Evolutionary conservation across 2,888 invertebrate genomes (phyloP), one percentile per base, ranked within the genome.

Genomic region (Pedicia rivosa): DNA sequence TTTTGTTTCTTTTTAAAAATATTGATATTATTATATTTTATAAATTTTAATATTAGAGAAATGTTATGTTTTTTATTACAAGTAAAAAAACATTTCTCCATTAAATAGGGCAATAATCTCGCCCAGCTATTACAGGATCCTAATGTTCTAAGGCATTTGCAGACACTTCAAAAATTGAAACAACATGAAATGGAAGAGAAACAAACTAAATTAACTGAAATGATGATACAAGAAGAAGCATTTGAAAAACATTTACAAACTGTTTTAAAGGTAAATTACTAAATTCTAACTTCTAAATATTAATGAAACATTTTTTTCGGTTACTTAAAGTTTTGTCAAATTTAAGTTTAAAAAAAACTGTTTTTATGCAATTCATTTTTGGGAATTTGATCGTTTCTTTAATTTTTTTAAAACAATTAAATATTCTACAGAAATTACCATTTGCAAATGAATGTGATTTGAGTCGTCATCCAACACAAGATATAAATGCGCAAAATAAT

Each of bases 71-170:
- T 16, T 8, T 39, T 28, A 24, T 14, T 16, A 15, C 17, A 31
- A 37, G n/a, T 16, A 24, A n/a, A n/a, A n/a, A n/a, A n/a, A n/a
- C n/a, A n/a, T n/a, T n/a, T n/a, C n/a, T n/a, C n/a, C n/a, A n/a
- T n/a, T n/a, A n/a, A 25, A 14, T 20, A 60, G 60, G 56, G 58
- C 42, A 61, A 60, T 41, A 60, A 60, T 40, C 44, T 61, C n/a
- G 53, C 58, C 27, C 60, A 62, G 43, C 43, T 60, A 37, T 49
- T 88, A 37, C 78, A 80, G 36, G 87, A 90, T 63, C 86, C 87
- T 0, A 84, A 90, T 62, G 80, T 94, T 29, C 66, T 94, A 56
- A 69, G 90, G 38, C 91, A 92, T 50, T 65, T 94, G 34, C 91
- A 92, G 54, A 87, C 78, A 13, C 59, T 82, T 42, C 80, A 81